Percentiles rank a stretch among this genome's conserved stretches.
Conservation (phyloP, 2,888 invertebrate genomes). For the Hemicrepidius hirtus region DNA sequence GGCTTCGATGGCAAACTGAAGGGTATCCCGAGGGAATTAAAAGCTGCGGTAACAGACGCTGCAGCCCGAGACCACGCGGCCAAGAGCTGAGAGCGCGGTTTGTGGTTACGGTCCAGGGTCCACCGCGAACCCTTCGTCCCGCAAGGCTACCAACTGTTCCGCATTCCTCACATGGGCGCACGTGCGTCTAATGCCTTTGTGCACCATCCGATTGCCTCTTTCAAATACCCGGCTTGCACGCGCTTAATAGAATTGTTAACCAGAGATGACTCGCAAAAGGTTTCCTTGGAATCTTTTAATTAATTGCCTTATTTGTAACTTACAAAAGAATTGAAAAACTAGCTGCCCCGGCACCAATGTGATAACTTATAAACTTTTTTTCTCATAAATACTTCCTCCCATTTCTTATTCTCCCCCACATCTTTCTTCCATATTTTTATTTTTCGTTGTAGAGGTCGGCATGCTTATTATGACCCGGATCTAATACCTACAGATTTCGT, state of each 20-base stretch:
- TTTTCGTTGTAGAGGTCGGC: too few species aligned
- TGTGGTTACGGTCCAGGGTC: constrained; percentile 54
- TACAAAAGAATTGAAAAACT: neutral
- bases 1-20: constrained; percentile 50
- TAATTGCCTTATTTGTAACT: neutral
- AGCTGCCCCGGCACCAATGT: neutral
- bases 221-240: constrained; percentile 17
- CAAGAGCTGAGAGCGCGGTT: constrained; percentile 57
- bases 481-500: too few species aligned
- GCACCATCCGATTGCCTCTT: constrained; percentile 33
- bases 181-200: constrained; percentile 48
- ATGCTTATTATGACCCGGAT: too few species aligned
- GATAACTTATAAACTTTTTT: too few species aligned
- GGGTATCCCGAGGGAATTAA: constrained; percentile 51
- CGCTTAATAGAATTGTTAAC: constrained; percentile 27
- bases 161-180: constrained; percentile 50
- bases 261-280: constrained; percentile 1
- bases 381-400: too few species aligned
- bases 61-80: constrained; percentile 47
- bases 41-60: constrained; percentile 50
- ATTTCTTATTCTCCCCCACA: too few species aligned
- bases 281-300: constrained; percentile 4
- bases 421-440: too few species aligned
- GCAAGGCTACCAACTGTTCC: constrained; percentile 47
- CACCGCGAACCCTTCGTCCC: constrained; percentile 51